Conservation (phyloP, 92 coral and sea anemone species). For the Scolanthus callimorphus region DNA sequence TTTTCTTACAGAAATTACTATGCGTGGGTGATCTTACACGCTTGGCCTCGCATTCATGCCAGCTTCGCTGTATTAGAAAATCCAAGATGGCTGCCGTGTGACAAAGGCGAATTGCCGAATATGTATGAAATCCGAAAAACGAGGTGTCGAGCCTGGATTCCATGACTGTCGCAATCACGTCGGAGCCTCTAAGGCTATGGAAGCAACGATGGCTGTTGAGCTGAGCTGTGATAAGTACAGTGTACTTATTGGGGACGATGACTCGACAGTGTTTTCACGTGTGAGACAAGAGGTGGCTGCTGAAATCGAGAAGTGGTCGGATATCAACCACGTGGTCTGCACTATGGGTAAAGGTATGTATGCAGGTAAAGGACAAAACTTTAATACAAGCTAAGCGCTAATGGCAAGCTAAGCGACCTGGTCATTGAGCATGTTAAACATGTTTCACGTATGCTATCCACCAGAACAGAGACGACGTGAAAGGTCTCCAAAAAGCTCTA, state of each 20-base stretch:
- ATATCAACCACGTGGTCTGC: constrained; percentile 33
- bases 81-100: no score
- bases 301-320: constrained; percentile 34
- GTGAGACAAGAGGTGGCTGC: constrained; percentile 23
- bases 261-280: constrained; percentile 32
- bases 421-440: no score
- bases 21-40: no score
- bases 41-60: no score
- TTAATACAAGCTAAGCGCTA: no score
- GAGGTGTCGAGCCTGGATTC: background rate
- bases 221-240: background rate
- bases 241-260: constrained; percentile 43
- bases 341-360: constrained; percentile 13
- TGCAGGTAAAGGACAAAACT: no score
- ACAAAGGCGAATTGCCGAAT: no score
- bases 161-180: constrained; percentile 48
- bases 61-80: no score
- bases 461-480: constrained; percentile 25
- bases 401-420: no score
- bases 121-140: no score
- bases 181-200: constrained; percentile 49
- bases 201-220: constrained; percentile 41
- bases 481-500: constrained; percentile 13
- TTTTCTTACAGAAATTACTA: no score
- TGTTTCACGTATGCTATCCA: constrained; percentile 34